Conservation (phyloP, 2,888 invertebrate genomes). For the Acleris sparsana region DNA sequence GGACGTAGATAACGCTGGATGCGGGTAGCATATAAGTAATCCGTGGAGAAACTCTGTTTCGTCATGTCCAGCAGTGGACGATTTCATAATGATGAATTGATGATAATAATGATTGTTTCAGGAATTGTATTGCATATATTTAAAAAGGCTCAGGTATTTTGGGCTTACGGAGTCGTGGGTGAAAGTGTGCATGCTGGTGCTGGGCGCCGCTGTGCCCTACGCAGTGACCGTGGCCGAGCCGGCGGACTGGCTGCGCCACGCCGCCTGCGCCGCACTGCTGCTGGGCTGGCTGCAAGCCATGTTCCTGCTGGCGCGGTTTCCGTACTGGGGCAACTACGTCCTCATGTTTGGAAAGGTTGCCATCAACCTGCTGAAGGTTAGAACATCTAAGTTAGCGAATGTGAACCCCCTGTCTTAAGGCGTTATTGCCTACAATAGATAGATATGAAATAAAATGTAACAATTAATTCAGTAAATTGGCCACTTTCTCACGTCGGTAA, state of each 20-base stretch:
- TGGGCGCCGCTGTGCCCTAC: constrained; percentile 1
- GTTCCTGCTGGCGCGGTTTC: constrained; percentile 64
- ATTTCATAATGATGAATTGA: no score
- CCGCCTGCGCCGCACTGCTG: constrained; percentile 49
- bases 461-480: no score
- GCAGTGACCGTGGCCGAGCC: background rate
- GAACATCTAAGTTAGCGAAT: background rate
- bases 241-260: constrained; percentile 10
- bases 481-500: no score
- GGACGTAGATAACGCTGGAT: no score
- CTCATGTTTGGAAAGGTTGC: constrained; percentile 72
- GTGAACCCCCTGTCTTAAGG: no score
- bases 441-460: no score
- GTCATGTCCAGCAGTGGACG: no score
- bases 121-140: constrained; percentile 13
- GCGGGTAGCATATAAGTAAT: no score
- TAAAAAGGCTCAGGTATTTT: constrained; percentile 12
- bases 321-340: constrained; percentile 66
- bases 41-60: no score
- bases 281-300: constrained; percentile 68
- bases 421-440: no score
- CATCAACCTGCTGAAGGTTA: constrained; percentile 63
- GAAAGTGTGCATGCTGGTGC: background rate
- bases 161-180: background rate
- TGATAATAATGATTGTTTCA: background rate